Evolutionary conservation across 2,797 vertebrate species (phyloP).

Genomic region (Acanthopagrus latus): DNA sequence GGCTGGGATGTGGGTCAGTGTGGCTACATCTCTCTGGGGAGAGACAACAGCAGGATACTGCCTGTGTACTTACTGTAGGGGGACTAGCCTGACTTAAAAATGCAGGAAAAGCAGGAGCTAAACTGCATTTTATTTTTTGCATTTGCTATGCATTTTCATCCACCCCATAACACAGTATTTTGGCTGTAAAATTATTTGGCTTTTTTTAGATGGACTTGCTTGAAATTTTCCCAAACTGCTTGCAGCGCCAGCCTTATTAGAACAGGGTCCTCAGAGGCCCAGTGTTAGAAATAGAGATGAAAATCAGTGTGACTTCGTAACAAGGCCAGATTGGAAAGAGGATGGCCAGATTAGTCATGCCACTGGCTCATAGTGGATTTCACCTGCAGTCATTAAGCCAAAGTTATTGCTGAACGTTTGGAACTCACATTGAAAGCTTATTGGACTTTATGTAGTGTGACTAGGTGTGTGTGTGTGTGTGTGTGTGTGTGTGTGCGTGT

Average conservation of each 20-base stretch:
- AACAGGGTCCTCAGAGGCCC: conserved; percentile 8
- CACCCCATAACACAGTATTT: neutral
- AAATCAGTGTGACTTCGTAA: conserved; percentile 36
- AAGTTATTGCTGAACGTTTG: conserved; percentile 53
- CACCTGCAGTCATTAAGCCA: conserved; percentile 44
- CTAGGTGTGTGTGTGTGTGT: conserved; percentile 12
- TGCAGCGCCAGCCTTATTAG: conserved; percentile 5
- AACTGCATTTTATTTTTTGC: neutral
- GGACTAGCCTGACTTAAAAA: conserved; percentile 11
- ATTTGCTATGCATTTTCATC: neutral
- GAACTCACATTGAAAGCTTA: conserved; percentile 32
- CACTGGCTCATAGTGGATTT: conserved; percentile 45
- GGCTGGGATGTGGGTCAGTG: conserved; percentile 76
- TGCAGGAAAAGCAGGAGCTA: conserved; percentile 23
- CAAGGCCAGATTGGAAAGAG: conserved; percentile 39
- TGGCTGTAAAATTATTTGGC: neutral
- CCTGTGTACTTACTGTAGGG: conserved; percentile 28
- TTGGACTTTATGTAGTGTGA: conserved; percentile 57
- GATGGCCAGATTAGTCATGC: conserved; percentile 51
- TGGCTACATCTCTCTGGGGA: conserved; percentile 49
- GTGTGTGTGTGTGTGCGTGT: conserved; percentile 20
- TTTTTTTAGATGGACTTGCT: neutral
- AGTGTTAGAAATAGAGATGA: conserved; percentile 25
- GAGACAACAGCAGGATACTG: conserved; percentile 50
- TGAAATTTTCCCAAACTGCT: neutral